These are phyloP conservation scores for Dolichomitus sp. DNA, from an alignment of 2,888 invertebrate species.

Conservation along the genomic window DNA sequence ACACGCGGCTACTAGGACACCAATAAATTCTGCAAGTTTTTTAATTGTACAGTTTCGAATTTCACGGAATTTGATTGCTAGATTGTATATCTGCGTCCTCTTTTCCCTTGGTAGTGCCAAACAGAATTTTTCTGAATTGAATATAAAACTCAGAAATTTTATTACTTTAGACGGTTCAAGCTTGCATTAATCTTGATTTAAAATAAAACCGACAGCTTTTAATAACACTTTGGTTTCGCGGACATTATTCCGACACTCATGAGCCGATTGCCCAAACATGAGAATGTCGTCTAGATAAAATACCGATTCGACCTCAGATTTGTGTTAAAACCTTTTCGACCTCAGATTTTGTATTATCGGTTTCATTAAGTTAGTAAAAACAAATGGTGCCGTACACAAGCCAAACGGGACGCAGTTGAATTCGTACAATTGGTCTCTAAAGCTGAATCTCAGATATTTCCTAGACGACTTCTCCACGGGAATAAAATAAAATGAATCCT, in stretches of 20 bases:
- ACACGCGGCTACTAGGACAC: slow-evolving; percentile 11
- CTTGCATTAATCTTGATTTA: slow-evolving; percentile 1
- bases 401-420: slow-evolving; percentile 32
- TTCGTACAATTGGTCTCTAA: slow-evolving; percentile 17
- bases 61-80: slow-evolving; percentile 10
- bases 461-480: slow-evolving; percentile 15
- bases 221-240: neutral
- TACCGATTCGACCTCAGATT: too few species aligned
- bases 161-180: slow-evolving; percentile 3
- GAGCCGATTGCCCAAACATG: slow-evolving; percentile 11
- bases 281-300: slow-evolving; percentile 17
- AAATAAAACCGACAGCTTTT: neutral
- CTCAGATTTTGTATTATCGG: slow-evolving; percentile 20
- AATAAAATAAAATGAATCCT: slow-evolving; percentile 46
- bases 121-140: slow-evolving; percentile 26
- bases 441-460: slow-evolving; percentile 26
- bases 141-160: slow-evolving; percentile 32
- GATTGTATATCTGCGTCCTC: slow-evolving; percentile 31
- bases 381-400: slow-evolving; percentile 9
- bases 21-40: slow-evolving; percentile 27
- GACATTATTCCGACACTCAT: slow-evolving; percentile 4
- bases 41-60: neutral
- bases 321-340: slow-evolving; percentile 14
- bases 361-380: slow-evolving; percentile 21
- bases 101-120: slow-evolving; percentile 21